These are phyloP conservation scores for Rhinophrynus dorsalis DNA, from an alignment of 2,797 vertebrate species.

Conservation along the genomic window DNA sequence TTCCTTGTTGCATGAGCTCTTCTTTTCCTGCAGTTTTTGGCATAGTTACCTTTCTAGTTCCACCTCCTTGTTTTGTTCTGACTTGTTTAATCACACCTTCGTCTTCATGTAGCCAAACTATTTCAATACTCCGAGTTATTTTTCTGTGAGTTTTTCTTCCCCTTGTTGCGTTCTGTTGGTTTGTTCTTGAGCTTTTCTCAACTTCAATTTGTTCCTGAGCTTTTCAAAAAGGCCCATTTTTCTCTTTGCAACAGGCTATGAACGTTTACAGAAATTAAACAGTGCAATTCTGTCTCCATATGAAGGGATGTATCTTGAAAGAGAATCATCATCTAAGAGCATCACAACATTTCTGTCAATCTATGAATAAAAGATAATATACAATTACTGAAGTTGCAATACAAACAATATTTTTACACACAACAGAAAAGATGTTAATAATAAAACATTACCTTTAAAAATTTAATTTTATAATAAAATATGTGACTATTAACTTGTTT, in stretches of 20 bases:
- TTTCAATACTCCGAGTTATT: background rate
- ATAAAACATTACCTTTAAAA: background rate
- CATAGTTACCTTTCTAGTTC: background rate
- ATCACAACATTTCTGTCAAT: background rate
- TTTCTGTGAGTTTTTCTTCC: background rate
- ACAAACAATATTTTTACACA: background rate
- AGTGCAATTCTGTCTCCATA: constrained; percentile 44
- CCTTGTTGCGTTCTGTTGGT: background rate
- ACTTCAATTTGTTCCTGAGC: background rate
- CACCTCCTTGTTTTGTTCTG: background rate
- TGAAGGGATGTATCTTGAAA: constrained; percentile 39
- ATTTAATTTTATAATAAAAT: no score
- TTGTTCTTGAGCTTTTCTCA: background rate
- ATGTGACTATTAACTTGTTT: no score
- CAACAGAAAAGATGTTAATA: background rate
- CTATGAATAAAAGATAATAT: background rate
- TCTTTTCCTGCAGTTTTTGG: background rate
- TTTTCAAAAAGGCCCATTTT: background rate
- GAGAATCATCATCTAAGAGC: constrained; percentile 41
- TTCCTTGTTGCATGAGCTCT: background rate
- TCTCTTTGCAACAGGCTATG: background rate
- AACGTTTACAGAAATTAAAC: constrained; percentile 37
- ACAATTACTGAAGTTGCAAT: background rate
- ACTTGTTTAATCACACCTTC: background rate
- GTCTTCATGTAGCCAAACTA: background rate